Evolutionary conservation across 2,888 invertebrate genomes (phyloP).

Genomic region (Tenthredo distinguenda): DNA sequence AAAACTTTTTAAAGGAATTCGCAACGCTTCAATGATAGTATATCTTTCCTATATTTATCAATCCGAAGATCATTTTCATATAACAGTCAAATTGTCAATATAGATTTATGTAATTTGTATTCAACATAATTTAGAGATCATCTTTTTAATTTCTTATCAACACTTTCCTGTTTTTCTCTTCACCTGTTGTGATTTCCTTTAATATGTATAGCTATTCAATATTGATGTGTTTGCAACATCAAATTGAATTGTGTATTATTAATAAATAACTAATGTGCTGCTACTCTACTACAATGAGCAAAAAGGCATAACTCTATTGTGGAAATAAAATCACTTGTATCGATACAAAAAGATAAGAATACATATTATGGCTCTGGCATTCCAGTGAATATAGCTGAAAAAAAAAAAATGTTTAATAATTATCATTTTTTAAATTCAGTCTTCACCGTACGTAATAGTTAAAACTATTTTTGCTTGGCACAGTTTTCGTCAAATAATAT

Average conservation of each 20-base stretch:
- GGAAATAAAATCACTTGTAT: conserved; percentile 6
- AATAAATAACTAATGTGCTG: background rate
- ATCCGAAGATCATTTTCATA: background rate
- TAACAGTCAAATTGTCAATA: background rate
- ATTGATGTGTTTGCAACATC: conserved; percentile 12
- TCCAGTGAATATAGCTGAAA: conserved; percentile 17
- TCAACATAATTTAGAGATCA: background rate
- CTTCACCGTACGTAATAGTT: background rate
- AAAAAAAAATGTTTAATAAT: conserved; percentile 10
- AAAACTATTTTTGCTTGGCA: conserved; percentile 7
- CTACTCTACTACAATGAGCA: background rate
- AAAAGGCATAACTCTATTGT: background rate
- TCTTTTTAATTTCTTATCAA: background rate
- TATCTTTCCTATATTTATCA: background rate
- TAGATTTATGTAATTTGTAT: background rate
- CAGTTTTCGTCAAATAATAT: conserved; percentile 21
- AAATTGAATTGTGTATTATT: background rate
- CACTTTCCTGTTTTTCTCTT: background rate
- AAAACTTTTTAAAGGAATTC: conserved; percentile 18
- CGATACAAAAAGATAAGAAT: background rate
- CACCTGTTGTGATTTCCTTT: conserved; percentile 21
- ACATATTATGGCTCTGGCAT: conserved; percentile 21
- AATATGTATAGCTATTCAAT: background rate
- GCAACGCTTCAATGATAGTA: background rate
- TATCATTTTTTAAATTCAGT: background rate